Conservation (phyloP, 2,797 vertebrate genomes). For the Alcedo atthis region DNA sequence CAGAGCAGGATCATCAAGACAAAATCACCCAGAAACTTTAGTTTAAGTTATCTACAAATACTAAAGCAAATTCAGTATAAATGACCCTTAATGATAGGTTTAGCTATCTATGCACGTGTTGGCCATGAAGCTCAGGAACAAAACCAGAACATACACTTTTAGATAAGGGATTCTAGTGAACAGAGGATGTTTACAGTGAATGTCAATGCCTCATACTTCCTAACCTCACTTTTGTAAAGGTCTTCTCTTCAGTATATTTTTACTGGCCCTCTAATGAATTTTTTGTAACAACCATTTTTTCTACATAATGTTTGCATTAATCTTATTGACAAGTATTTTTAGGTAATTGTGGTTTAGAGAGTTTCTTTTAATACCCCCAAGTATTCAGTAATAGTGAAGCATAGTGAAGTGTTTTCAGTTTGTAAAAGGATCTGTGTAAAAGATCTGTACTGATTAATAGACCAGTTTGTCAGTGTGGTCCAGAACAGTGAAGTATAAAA, state of each 20-base stretch:
- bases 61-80: background rate
- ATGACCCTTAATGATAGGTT: constrained; percentile 40
- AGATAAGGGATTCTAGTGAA: constrained; percentile 77
- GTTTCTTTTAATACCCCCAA: constrained; percentile 58
- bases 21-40: too few relatives aligned
- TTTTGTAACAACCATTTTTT: constrained; percentile 76
- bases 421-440: background rate
- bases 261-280: constrained; percentile 75
- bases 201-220: constrained; percentile 76
- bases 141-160: constrained; percentile 69
- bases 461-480: constrained; percentile 11
- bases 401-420: constrained; percentile 39
- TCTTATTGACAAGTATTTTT: constrained; percentile 76
- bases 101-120: constrained; percentile 80
- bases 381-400: constrained; percentile 63
- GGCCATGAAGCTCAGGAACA: constrained; percentile 78
- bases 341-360: constrained; percentile 62
- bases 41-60: constrained; percentile 19
- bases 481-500: constrained; percentile 32
- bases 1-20: too few relatives aligned
- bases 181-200: constrained; percentile 80
- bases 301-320: constrained; percentile 72
- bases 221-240: constrained; percentile 81
- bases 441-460: background rate
- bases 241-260: constrained; percentile 78